Evolutionary conservation across 2,797 vertebrate genomes (phyloP), one percentile per base, ranked within the genome.

Genomic region (Enteromius unitaeniatus): DNA sequence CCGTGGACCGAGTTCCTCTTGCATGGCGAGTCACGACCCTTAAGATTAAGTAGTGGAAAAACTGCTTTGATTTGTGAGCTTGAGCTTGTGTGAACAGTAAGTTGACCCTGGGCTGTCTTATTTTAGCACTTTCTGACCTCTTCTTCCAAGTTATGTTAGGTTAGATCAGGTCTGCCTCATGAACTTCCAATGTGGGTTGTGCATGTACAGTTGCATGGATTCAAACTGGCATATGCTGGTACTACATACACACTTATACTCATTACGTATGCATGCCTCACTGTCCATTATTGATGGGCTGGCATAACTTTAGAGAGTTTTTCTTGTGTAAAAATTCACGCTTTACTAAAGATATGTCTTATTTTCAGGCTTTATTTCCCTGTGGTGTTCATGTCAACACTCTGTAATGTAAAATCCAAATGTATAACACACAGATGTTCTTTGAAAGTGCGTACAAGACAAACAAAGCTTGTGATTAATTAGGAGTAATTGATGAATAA

Each of bases 401-500:
- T 34, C 70, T 70, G 60, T 83, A 85, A 85, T 81, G 68, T 84
- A 82, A 84, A 64, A 81, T 78, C 26, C 75, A 75, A 42, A 84
- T 42, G 78, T 40, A 81, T 34, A 40, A 58, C 47, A 88, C n/a
- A 74, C 76, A 5, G 31, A 60, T 79, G 15, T 75, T 78, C 67
- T 86, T 87, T 68, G 19, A 67, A 78, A 79, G 73, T 45, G 42
- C 51, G 23, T 70, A 28, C 76, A 47, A 84, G 68, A 42, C 55
- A 82, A 78, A 72, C 14, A 65, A 68, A 83, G 42, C 40, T 85
- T 34, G 83, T 80, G 91, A 89, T 86, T 93, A 93, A 93, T 94
- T 92, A 93, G 92, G 88, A 79, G 78, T 68, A 94, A 90, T 83
- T 88, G 90, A 91, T 91, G 88, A 89, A 91, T 93, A 92, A 91